Evolutionary conservation across 2,888 invertebrate genomes (phyloP).

Genomic region (Coremacera marginata): DNA sequence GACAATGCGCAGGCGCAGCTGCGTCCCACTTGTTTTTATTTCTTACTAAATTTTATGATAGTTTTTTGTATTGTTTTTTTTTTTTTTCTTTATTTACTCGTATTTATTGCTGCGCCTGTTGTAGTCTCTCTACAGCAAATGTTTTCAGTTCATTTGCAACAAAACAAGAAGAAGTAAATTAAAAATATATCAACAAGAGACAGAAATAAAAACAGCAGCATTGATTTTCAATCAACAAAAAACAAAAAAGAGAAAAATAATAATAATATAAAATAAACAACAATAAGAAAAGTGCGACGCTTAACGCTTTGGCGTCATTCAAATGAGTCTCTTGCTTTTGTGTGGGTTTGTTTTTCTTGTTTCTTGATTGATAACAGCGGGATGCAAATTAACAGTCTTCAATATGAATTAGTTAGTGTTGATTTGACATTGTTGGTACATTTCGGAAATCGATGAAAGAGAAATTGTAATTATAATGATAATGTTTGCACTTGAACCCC

Average conservation of each 20-base stretch:
- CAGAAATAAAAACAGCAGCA: background rate
- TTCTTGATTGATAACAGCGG: slow-evolving; percentile 1
- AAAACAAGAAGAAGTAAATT: background rate
- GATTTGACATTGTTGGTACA: too few species aligned
- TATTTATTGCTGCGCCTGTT: background rate
- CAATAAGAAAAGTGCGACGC: background rate
- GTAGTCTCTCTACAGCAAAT: background rate
- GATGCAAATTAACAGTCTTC: background rate
- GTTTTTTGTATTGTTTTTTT: background rate
- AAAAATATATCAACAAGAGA: background rate
- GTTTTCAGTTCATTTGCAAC: background rate
- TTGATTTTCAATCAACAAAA: slow-evolving; percentile 1
- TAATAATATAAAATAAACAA: too few species aligned
- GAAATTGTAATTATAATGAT: too few species aligned
- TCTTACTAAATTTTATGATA: background rate
- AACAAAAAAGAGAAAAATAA: background rate
- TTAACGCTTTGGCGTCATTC: background rate
- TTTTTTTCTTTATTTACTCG: background rate
- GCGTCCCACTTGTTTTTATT: slow-evolving; percentile 25
- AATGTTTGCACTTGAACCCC: too few species aligned
- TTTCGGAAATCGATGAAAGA: too few species aligned
- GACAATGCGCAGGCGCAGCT: slow-evolving; percentile 31
- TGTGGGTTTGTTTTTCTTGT: background rate
- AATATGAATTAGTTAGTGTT: background rate
- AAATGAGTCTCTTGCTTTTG: background rate